Base-by-base conservation (phyloP, 1,140 invertebrate species). In the Lasaia peninsularis region DNA sequence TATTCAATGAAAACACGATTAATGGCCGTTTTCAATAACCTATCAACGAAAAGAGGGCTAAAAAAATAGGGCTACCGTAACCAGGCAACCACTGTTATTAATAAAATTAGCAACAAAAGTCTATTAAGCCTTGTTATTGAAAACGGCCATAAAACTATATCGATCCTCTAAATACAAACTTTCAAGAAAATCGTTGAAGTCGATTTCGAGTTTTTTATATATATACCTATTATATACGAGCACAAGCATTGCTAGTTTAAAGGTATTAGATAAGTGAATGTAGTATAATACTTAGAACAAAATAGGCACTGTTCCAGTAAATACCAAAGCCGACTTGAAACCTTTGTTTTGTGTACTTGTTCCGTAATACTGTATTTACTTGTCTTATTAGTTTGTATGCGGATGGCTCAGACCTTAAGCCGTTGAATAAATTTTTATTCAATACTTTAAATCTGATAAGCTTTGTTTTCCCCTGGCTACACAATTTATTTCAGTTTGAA, bases 311-410 rank as follows among this genome's bases (percentile, higher is more conserved):
- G 18, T 20, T 20, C 18, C 40, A 44, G 2, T 44, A 18, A 18
- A 44, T 44, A 44, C 14, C 14, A 44, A 44, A 44, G 40, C 40
- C 18, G 40, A 44, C 40, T 44, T 20, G 16, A 44, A 20, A 20
- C 40, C 40, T 44, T 44, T 44, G 37, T 14, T 37, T 37, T 44
- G 37, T 44, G 10, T 44, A 44, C 18, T 44, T 44, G 8, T 44
- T 16, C 14, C 8, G 37, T 44, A 44, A 44, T 44, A 16, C 37
- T 20, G 37, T 44, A 44, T 44, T 44, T 44, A 44, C 37, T 8
- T 44, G 37, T 44, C 37, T 44, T 44, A 44, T 20, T 20, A 44
- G 37, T 44, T 44, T 16, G 37, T 44, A 44, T 44, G 37, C 37
- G 37, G 16, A 18, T 16, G 37, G 14, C 37, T 44, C 18, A 44